Evolutionary conservation across 2,888 invertebrate genomes (phyloP), one percentile per base, ranked within the genome.

Genomic region (Mesodorylaimus sp.): DNA sequence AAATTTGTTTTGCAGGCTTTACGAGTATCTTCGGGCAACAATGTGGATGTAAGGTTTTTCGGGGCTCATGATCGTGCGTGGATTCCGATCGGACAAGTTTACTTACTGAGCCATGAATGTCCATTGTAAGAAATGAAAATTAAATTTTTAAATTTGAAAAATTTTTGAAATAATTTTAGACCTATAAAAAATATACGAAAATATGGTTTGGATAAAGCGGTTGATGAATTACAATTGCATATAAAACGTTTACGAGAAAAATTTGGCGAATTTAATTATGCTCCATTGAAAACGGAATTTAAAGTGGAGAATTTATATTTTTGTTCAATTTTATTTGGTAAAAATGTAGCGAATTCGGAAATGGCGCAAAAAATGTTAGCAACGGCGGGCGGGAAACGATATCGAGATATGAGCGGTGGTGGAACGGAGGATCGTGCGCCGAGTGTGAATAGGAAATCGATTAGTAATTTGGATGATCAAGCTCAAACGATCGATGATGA

Each of bases 31-130:
- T 57, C 58, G 13, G 61, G 64, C 47, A 65, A 62, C 7, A 60
- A 62, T 59, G 83, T 88, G 0, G 88, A 91, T 68, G 87, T 87
- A 2, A 72, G 88, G 1, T 93, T 93, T 71, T 93, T 93, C 70
- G 91, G 91, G 0, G 85, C 83, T 21, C 89, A 93, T 70, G 89
- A 91, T 59, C 62, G 86, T 49, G 86, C 88, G 3, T 86, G 87
- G 84, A 82, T 89, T 16, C 79, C 82, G 0, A 75, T 79, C 0
- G 79, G 79, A 57, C 83, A 87, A 66, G 83, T 86, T 62, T 87
- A 76, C 66, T 73, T 88, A 2, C 82, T 81, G 65, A 84, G 82
- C 0, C 76, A 79, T 59, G 79, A 79, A 58, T 67, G 67, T 52
- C 74, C 74, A 2, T n/a, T n/a, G n/a, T n/a, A n/a, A n/a, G n/a